Evolutionary conservation across 2,888 invertebrate species (phyloP).

Genomic region (Hypsopygia costalis): DNA sequence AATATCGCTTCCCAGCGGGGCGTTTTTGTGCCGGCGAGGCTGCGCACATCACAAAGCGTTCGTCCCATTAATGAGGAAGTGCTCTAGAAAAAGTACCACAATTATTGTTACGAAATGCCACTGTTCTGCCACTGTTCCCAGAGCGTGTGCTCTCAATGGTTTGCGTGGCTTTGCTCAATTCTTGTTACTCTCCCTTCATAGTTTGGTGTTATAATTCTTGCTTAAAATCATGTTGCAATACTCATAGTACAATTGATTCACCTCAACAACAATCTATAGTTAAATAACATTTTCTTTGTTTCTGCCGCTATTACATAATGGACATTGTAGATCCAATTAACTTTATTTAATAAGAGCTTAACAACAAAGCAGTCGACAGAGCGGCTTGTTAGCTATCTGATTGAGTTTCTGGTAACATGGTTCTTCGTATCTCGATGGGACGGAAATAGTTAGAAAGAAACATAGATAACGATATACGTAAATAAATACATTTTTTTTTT

Average conservation of each 20-base stretch:
- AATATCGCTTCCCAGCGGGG: conserved; percentile 18
- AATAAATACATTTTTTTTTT: no score
- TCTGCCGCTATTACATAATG: no score
- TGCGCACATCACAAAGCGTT: conserved; percentile 41
- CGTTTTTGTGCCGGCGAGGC: conserved; percentile 39
- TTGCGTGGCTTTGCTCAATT: no score
- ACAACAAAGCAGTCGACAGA: no score
- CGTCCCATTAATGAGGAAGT: conserved; percentile 72
- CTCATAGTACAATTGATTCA: background rate
- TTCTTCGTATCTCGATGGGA: no score
- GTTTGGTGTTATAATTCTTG: conserved; percentile 9
- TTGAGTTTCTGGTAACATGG: no score
- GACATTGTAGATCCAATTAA: no score
- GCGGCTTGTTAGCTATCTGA: no score
- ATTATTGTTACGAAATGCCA: conserved; percentile 61
- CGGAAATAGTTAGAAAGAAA: no score
- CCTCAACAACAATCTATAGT: background rate
- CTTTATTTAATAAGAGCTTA: no score
- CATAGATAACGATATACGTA: no score
- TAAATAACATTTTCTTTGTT: no score
- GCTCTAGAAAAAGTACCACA: conserved; percentile 68
- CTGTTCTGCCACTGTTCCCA: conserved; percentile 31
- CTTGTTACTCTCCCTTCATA: conserved; percentile 30
- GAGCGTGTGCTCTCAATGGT: conserved; percentile 31
- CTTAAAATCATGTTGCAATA: background rate